These are phyloP conservation scores for Dermolepida albohirtum DNA, from an alignment of 2,888 invertebrate genomes.

Conservation along the genomic window DNA sequence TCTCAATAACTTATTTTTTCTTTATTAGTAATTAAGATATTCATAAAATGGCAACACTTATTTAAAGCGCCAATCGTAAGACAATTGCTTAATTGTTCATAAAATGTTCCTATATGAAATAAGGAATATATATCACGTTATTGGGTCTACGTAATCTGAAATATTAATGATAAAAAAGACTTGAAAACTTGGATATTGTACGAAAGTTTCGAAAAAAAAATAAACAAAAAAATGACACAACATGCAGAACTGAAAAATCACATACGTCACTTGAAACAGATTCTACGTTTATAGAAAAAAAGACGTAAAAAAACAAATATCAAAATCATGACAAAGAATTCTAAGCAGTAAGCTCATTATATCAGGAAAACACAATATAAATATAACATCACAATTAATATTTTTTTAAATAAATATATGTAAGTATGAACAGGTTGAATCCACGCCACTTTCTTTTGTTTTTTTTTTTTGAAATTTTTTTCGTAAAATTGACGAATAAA, in stretches of 20 bases:
- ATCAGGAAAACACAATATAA: conserved; percentile 43
- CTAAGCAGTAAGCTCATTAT: conserved; percentile 62
- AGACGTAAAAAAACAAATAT: conserved; percentile 48
- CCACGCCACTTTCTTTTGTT: conserved; percentile 13
- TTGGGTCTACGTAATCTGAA: too few relatives aligned
- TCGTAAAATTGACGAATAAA: background rate
- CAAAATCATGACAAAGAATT: conserved; percentile 51
- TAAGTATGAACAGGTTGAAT: conserved; percentile 40
- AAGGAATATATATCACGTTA: too few relatives aligned
- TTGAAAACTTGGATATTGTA: conserved; percentile 43
- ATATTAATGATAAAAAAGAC: conserved; percentile 8
- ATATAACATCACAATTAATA: conserved; percentile 42
- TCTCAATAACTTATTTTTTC: too few relatives aligned
- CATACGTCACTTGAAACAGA: conserved; percentile 46
- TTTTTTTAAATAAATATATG: conserved; percentile 41
- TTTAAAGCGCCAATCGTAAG: too few relatives aligned
- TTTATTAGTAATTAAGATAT: too few relatives aligned
- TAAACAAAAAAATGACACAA: conserved; percentile 40
- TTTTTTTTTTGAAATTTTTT: background rate
- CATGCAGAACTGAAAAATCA: conserved; percentile 43
- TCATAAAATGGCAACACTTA: too few relatives aligned
- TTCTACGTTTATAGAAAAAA: conserved; percentile 45
- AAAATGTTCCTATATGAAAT: too few relatives aligned
- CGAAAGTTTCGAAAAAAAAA: conserved; percentile 47
- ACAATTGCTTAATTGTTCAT: too few relatives aligned